Base-by-base conservation (phyloP, 2,888 invertebrate species). In the Torymus aiolomorphi region DNA sequence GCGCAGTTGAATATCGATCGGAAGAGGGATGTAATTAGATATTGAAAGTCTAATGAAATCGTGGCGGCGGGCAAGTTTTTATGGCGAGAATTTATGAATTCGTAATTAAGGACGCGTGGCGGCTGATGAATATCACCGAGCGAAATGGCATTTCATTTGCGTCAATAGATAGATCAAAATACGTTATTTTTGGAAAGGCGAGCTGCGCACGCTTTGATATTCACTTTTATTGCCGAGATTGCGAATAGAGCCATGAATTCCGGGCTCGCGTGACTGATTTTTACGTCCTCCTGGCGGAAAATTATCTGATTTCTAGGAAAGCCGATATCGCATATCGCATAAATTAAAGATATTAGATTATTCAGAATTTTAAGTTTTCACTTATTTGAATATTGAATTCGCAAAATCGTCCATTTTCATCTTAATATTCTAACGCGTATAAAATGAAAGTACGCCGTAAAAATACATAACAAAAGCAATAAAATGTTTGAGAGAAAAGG, bases 31-130 rank as follows among this genome's bases (percentile, higher is more conserved):
- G 24, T 72, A 76, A 76, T 76, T 66, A 73, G 49, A 76, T 67
- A 72, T 72, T 72, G 62, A 72, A 71, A 65, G 69, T 79, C 57
- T 75, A 79, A 79, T 80, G 73, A 80, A 70, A 59, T 73, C 31
- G 13, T 49, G 54, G 74, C 10, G 59, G 18, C 42, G 52, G 18
- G 20, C 42, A 54, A 52, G 16, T 52, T 59, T 59, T 67, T 72
- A 61, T 51, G 42, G 42, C 42, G 42, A 13, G 20, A 14, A 67
- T 52, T 75, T 52, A 63, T 75, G 75, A 59, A 31, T 59, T 59
- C 16, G n/a, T 16, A 8, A 59, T 75, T n/a, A 8, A 56, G 51
- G 59, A 61, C 31, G 31, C 42, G 18, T 11, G 56, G 42, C 31
- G 56, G 18, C 12, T 42, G 59, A 18, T 13, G 49, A 71, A 51